Percentiles rank a stretch among this genome's conserved stretches.
Conservation (phyloP, 2,888 invertebrate genomes). For the Pachycephus smyrnensis region DNA sequence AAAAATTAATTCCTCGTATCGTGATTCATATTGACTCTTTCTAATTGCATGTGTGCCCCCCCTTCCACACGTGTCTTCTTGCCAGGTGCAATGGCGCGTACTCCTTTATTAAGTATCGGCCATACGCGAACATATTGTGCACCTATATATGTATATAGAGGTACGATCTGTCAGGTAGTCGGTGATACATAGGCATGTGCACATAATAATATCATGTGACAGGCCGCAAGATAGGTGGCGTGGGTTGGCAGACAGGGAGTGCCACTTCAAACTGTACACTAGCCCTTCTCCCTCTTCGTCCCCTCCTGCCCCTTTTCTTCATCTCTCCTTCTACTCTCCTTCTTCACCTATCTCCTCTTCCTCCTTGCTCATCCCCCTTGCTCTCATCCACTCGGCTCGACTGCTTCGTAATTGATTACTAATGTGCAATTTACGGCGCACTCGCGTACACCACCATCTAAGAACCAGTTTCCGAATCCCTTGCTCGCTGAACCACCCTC, state of each 20-base stretch:
- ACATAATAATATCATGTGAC: constrained; percentile 59
- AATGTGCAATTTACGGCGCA: constrained; percentile 29
- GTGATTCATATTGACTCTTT: too few relatives aligned
- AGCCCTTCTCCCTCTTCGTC: constrained; percentile 14
- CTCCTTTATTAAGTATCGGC: constrained; percentile 47
- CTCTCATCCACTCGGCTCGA: constrained; percentile 8
- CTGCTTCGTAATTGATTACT: constrained; percentile 38
- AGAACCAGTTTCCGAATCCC: constrained; percentile 7
- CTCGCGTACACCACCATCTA: constrained; percentile 1
- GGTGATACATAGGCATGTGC: constrained; percentile 56
- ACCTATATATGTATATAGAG: constrained; percentile 41
- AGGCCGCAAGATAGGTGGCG: constrained; percentile 53
- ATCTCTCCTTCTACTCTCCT: constrained; percentile 10
- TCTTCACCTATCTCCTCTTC: constrained; percentile 19
- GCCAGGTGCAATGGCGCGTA: constrained; percentile 25
- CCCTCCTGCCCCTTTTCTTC: constrained; percentile 22
- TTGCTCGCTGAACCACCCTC: not conserved
- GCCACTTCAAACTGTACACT: constrained; percentile 49
- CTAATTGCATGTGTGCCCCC: not conserved
- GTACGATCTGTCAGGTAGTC: constrained; percentile 61
- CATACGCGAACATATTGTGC: constrained; percentile 25
- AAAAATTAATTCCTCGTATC: too few relatives aligned
- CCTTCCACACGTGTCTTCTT: not conserved
- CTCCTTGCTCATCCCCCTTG: constrained; percentile 13
- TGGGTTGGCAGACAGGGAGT: constrained; percentile 65